phyloP scores from a whole-genome alignment of 2,888 invertebrate species.

The Sinopyrophorus schimmeli region DNA sequence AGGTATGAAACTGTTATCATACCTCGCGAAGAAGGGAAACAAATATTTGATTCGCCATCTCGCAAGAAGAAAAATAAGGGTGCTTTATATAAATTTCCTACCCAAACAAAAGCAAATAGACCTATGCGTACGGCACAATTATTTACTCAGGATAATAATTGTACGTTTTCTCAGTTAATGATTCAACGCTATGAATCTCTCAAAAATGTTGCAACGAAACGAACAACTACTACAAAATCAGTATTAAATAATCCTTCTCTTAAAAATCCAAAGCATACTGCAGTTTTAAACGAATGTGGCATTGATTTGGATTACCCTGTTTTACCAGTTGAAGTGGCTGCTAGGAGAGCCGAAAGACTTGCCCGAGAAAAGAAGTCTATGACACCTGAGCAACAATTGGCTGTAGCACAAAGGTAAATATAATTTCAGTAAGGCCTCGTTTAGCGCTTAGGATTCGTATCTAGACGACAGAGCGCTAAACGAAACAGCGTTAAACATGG shows the following conservation, averaged over 20 bases:
- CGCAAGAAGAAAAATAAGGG: slow-evolving; percentile 87
- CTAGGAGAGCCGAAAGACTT: slow-evolving; percentile 80
- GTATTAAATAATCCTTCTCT: slow-evolving; percentile 71
- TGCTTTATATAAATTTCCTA: slow-evolving; percentile 61
- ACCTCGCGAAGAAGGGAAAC: slow-evolving; percentile 84
- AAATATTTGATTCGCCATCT: slow-evolving; percentile 69
- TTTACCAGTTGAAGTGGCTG: slow-evolving; percentile 79
- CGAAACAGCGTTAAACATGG: too few species aligned
- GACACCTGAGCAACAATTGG: slow-evolving; percentile 44
- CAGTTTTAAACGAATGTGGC: slow-evolving; percentile 80
- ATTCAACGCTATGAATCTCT: slow-evolving; percentile 69
- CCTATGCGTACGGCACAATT: slow-evolving; percentile 77
- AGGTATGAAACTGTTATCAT: slow-evolving; percentile 86
- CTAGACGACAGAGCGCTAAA: too few species aligned
- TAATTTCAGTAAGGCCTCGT: too few species aligned
- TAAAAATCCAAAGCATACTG: slow-evolving; percentile 83
- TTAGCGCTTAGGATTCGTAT: too few species aligned
- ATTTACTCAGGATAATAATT: slow-evolving; percentile 77
- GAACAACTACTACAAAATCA: slow-evolving; percentile 76
- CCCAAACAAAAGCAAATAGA: slow-evolving; percentile 66
- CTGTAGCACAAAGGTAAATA: slow-evolving; percentile 32
- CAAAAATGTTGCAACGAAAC: slow-evolving; percentile 73
- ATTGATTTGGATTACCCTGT: slow-evolving; percentile 84
- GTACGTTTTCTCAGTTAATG: slow-evolving; percentile 68
- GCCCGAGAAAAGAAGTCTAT: slow-evolving; percentile 75